A percentile compares a stretch with the other conserved stretches of the same genome.
These are phyloP conservation scores for Tachyglossus aculeatus DNA, from an alignment of 2,797 vertebrate species.

Conservation along the genomic window DNA sequence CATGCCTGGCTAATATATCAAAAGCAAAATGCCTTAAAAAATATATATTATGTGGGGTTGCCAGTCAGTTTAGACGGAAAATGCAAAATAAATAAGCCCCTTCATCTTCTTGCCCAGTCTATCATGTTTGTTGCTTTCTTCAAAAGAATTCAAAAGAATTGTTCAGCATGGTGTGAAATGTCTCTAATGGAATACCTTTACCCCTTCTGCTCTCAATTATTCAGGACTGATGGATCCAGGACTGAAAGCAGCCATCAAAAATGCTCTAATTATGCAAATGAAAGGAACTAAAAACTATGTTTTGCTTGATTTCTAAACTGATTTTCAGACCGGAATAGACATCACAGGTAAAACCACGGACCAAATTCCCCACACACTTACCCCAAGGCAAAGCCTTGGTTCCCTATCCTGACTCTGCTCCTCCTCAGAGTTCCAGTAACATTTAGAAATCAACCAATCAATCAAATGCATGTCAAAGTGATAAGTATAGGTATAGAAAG, in stretches of 20 bases:
- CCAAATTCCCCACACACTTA: too few relatives aligned
- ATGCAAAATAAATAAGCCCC: neutral
- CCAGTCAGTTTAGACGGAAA: neutral
- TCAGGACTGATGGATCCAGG: neutral
- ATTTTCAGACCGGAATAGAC: neutral
- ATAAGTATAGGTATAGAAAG: too few relatives aligned
- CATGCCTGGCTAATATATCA: neutral
- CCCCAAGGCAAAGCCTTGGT: too few relatives aligned
- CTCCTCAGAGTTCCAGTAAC: too few relatives aligned
- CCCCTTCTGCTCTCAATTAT: neutral
- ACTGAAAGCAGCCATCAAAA: neutral
- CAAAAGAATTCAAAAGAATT: conserved; percentile 36
- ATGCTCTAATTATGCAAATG: neutral
- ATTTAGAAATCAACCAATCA: too few relatives aligned
- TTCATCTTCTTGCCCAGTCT: conserved; percentile 25
- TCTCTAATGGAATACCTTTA: neutral
- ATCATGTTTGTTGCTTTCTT: conserved; percentile 5
- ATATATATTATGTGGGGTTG: neutral
- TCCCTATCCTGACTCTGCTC: too few relatives aligned
- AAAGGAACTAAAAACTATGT: neutral
- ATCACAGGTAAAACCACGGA: too few relatives aligned
- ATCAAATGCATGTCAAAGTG: too few relatives aligned
- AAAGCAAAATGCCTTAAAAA: conserved; percentile 19
- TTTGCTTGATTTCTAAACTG: neutral
- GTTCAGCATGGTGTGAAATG: conserved; percentile 30